Conservation (phyloP, 2,888 invertebrate genomes). For the Baronia brevicornis region DNA sequence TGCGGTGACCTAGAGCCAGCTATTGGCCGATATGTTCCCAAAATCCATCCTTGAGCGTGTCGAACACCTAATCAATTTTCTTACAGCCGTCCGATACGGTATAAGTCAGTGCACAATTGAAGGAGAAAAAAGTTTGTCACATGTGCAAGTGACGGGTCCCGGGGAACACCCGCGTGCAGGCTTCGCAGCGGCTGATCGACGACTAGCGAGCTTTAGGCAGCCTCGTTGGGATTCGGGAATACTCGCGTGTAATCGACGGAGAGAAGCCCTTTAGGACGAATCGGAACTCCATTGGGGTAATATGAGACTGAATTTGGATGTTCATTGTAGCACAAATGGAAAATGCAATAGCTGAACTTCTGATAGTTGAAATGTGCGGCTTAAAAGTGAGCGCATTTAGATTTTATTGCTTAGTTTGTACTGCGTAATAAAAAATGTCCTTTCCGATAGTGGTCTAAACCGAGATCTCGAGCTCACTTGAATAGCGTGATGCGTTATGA, state of each 20-base stretch:
- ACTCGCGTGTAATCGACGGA: conserved; percentile 22
- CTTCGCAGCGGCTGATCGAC: conserved; percentile 33
- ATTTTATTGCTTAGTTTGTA: conserved; percentile 4
- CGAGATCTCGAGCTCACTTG: too few relatives aligned
- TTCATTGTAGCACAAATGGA: conserved; percentile 27
- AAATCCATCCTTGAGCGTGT: conserved; percentile 40
- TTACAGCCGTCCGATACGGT: conserved; percentile 19
- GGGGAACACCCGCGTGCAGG: conserved; percentile 27
- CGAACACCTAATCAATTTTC: conserved; percentile 23
- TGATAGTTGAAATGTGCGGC: conserved; percentile 17
- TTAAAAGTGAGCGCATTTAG: not conserved
- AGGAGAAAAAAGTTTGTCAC: conserved; percentile 55
- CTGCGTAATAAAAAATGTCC: too few relatives aligned
- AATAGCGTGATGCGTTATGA: too few relatives aligned
- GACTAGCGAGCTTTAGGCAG: conserved; percentile 33
- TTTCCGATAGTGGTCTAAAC: too few relatives aligned
- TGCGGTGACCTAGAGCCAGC: conserved; percentile 33
- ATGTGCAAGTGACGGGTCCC: conserved; percentile 32
- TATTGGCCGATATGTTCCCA: conserved; percentile 25
- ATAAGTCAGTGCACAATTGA: conserved; percentile 41
- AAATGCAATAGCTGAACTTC: conserved; percentile 38
- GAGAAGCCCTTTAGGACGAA: conserved; percentile 12
- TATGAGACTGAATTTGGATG: conserved; percentile 17
- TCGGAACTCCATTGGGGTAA: conserved; percentile 12
- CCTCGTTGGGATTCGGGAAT: conserved; percentile 17